A percentile compares a stretch with the other conserved stretches of the same genome.
Conservation (phyloP, 2,113 vertebrate genomes). For the Axis porcinus region DNA sequence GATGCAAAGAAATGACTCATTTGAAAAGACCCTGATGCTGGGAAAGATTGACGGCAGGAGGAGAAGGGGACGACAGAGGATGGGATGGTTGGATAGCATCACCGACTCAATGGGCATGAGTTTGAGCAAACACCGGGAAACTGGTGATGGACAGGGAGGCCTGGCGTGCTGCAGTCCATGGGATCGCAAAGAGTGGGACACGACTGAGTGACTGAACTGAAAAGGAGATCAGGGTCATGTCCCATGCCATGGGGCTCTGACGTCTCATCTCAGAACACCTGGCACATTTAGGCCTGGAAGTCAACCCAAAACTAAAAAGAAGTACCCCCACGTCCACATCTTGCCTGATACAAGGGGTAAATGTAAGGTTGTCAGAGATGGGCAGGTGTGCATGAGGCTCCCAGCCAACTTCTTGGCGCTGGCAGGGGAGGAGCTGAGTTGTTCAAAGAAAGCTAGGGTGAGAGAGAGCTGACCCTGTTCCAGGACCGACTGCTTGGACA, state of each 20-base stretch:
- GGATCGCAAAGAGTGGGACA: not conserved
- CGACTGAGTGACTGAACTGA: not conserved
- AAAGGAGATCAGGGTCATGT: not conserved
- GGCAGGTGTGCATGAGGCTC: no score
- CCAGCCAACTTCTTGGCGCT: not conserved
- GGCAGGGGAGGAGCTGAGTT: not conserved
- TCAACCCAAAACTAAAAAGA: not conserved
- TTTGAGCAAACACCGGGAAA: not conserved
- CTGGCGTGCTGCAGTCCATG: not conserved
- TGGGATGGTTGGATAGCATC: not conserved
- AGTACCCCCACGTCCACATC: not conserved
- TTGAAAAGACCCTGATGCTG: not conserved
- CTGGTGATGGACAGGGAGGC: not conserved
- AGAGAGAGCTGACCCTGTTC: not conserved
- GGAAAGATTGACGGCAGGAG: not conserved
- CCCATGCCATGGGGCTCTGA: not conserved
- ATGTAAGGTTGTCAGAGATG: not conserved
- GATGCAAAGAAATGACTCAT: not conserved
- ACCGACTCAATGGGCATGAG: not conserved
- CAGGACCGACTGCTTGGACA: not conserved
- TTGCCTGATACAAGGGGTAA: not conserved
- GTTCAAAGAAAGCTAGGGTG: not conserved
- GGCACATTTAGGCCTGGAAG: not conserved
- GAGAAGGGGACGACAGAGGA: accelerated
- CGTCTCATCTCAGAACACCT: not conserved